phyloP scores from a whole-genome alignment of 2,113 vertebrate species.

The Pica pica region DNA sequence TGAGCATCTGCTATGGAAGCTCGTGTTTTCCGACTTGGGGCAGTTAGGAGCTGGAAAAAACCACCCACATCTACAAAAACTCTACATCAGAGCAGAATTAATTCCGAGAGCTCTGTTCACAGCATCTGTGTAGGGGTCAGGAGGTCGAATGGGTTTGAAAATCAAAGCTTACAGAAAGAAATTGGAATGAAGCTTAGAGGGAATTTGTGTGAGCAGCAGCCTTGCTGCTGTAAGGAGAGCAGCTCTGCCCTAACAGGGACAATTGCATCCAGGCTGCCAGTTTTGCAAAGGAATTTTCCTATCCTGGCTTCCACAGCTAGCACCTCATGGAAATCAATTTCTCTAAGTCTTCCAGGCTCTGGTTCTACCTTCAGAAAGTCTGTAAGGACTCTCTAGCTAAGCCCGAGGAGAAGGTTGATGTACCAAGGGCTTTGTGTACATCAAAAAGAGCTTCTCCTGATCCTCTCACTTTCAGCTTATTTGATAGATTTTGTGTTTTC shows the following conservation, averaged over 20 bases:
- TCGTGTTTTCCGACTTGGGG: neutral
- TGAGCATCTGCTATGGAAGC: neutral
- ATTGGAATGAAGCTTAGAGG: neutral
- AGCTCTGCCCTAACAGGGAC: neutral
- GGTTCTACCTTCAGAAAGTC: neutral
- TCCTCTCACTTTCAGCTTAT: neutral
- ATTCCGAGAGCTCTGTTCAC: constrained; percentile 30
- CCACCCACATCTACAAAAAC: neutral
- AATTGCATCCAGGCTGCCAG: neutral
- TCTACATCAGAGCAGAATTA: neutral
- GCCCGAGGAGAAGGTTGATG: neutral
- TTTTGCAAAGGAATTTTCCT: neutral
- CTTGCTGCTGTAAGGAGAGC: neutral
- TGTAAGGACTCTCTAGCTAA: neutral
- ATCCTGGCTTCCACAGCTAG: neutral
- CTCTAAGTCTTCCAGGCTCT: neutral
- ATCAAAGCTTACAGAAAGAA: neutral
- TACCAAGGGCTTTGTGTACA: too few species aligned
- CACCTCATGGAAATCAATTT: neutral
- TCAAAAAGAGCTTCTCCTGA: neutral
- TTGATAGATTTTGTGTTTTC: neutral
- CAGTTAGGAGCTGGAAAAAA: neutral
- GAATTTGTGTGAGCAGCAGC: neutral
- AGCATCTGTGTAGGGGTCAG: neutral
- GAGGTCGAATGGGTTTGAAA: neutral